Base-by-base conservation (phyloP, 2,888 invertebrate species). In the Acleris sparsana region DNA sequence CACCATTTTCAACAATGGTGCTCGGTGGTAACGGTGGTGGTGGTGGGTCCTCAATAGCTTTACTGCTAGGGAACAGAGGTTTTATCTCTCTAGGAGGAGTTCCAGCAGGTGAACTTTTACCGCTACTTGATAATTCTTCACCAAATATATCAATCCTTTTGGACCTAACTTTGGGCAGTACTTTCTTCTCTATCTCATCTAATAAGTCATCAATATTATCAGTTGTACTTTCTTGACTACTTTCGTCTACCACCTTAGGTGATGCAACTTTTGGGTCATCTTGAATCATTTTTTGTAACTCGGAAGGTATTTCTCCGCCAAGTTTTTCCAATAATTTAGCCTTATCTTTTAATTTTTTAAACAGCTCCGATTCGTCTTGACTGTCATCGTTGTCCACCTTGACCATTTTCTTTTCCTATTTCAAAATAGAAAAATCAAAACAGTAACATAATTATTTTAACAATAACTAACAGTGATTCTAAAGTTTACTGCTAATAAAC, bases 261-360 rank as follows among this genome's bases (percentile, higher is more conserved):
- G 89, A 84, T 1, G 74, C 72, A 0, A 75, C 80, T 7, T 73
- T 73, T 0, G 87, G 84, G 16, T 86, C 87, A 53, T 87, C 88
- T 71, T 83, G 81, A 13, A 93, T 92, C 44, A 93, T 89, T 69
- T 89, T 85, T 72, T 91, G 87, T 7, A 93, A 72, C 20, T 93
- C 93, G 22, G 84, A 84, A 0, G 93, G 93, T 67, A 94, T 73
- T 73, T 93, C 92, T 0, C 93, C 93, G 0, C 93, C 94, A 0
- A 94, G 80, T 71, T 93, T 93, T 75, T 93, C 92, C 64, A 94
- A 75, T 33, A 93, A 71, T 71, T 88, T 89, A 0, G 93, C 93
- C 82, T 93, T 92, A 63, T 91, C 89, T 77, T 91, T 93, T 46
- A 94, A 73, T 73, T 80, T 83, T 66, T 81, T 78, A n/a, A 91